Base-by-base conservation (phyloP, 2,888 invertebrate genomes). In the Leptopilina syphax region DNA sequence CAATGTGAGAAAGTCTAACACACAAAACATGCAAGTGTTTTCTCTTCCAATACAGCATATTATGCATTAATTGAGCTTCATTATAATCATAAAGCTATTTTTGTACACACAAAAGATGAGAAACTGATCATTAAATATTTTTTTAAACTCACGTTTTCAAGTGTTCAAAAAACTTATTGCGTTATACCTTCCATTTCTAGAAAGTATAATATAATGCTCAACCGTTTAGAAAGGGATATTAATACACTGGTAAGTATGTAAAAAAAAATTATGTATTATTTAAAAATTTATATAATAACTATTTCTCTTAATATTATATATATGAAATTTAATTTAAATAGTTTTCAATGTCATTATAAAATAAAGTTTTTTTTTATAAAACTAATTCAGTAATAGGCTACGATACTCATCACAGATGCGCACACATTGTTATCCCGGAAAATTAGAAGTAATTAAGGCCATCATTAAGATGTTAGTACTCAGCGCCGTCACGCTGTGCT, bases 401-500 rank as follows among this genome's bases (percentile, higher is more conserved):
- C 41, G 41, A 66, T n/a, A 34, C 13, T 27, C 47, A 44, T 24
- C 47, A 68, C 47, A n/a, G 47, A 47, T 3, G 24, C 24, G 47
- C 47, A 67, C 47, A 68, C 47, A 47, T 68, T 47, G 41, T 47
- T 41, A 47, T 68, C 47, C 67, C 18, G 47, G 47, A 68, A 12
- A 68, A 68, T 68, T 68, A 68, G 47, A n/a, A 68, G 24, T 68
- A 68, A 68, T 68, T 68, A 68, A 68, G 68, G 50, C 68, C 68
- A 68, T 68, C 68, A 68, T 68, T 68, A 68, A 68, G 68, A 68
- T 5, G 44, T 68, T 68, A 50, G 9, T 68, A 24, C 68, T 68
- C 47, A 44, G 13, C 68, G 50, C 44, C 68, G 47, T 68, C n/a
- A 44, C 67, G 47, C 50, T 27, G 50, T 50, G 68, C 50, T 50